Percentiles rank a stretch among this genome's conserved stretches.
Conservation (phyloP, 2,113 vertebrate species). For the Poecilia latipinna region DNA sequence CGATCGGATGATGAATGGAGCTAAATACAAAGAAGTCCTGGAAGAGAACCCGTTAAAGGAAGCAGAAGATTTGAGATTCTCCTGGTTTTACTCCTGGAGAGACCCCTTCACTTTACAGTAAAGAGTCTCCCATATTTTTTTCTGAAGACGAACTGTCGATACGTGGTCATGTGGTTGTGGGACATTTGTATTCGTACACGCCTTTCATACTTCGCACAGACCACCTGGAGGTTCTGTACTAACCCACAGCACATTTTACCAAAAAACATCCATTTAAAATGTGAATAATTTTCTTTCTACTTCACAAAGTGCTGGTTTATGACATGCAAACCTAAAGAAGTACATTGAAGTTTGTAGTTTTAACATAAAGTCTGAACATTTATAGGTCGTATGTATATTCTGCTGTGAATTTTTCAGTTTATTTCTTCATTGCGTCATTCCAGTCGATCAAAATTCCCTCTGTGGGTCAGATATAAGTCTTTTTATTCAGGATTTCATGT, state of each 20-base stretch:
- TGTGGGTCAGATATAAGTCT: not conserved
- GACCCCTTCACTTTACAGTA: no score
- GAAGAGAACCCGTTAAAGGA: no score
- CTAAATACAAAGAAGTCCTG: not conserved
- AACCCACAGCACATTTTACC: not conserved
- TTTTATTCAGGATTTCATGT: not conserved
- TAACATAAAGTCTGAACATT: not conserved
- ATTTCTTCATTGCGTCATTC: not conserved
- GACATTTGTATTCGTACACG: no score
- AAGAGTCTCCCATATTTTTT: no score
- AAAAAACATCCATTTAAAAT: not conserved
- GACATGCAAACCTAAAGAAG: not conserved
- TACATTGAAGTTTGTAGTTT: not conserved
- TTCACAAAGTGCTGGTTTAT: not conserved
- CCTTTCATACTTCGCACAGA: no score
- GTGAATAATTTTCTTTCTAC: not conserved
- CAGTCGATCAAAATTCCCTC: constrained; percentile 2
- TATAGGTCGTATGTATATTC: not conserved
- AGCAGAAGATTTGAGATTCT: no score
- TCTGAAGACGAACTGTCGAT: no score
- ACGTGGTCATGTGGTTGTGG: no score
- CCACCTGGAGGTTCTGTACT: no score
- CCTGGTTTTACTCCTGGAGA: no score
- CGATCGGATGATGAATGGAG: not conserved
- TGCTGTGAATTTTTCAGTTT: not conserved